A percentile compares a stretch with the other conserved stretches of the same genome.
These are phyloP conservation scores for Alces alces DNA, from an alignment of 2,113 vertebrate genomes.

Conservation along the genomic window DNA sequence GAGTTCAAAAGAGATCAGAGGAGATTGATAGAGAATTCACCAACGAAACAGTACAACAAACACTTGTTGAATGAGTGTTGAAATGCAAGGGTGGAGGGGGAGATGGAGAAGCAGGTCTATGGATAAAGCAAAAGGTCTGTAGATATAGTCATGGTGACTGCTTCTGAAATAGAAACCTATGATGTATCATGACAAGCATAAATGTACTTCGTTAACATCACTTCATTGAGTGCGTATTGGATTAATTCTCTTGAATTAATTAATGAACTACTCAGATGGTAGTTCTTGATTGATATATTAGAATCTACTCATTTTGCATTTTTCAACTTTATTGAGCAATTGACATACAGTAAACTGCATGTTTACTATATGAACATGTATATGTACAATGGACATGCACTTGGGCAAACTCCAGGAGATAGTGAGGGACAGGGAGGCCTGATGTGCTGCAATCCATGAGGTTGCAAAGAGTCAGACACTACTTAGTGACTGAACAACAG, in stretches of 20 bases:
- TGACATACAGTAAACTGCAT: not conserved
- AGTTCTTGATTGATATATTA: not conserved
- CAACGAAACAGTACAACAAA: not conserved
- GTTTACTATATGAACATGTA: not conserved
- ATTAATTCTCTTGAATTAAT: not conserved
- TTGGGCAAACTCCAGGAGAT: not conserved
- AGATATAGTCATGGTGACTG: not conserved
- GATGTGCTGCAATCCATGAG: not conserved
- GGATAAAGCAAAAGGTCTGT: not conserved
- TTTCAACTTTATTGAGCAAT: not conserved
- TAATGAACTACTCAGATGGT: not conserved
- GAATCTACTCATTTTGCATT: not conserved
- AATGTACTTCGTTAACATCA: not conserved
- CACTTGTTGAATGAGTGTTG: not conserved
- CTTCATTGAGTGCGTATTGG: not conserved
- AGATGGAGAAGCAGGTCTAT: not conserved
- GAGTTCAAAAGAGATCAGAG: not conserved
- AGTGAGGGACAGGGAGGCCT: not conserved
- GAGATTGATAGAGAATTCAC: not conserved
- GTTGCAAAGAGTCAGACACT: not conserved
- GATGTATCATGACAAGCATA: not conserved
- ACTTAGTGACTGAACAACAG: not conserved
- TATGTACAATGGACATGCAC: not conserved
- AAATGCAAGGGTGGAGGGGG: not conserved
- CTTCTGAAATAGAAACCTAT: not conserved